phyloP scores from a whole-genome alignment of 2,113 vertebrate species.

The Pholis gunnellus region DNA sequence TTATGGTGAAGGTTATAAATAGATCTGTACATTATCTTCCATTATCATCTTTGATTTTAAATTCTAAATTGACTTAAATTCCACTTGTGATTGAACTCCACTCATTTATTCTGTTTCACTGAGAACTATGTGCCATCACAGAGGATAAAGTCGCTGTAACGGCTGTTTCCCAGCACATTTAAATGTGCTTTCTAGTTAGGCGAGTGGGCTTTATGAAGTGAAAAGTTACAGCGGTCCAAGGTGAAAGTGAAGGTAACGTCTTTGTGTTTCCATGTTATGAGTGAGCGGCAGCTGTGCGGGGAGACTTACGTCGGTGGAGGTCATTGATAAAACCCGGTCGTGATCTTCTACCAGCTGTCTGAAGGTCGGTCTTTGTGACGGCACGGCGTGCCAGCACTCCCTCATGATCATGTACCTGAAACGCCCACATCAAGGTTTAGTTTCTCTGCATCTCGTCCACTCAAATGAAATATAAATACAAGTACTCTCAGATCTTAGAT shows the following conservation, averaged over 20 bases:
- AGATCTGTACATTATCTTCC: not conserved
- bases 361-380: slow-evolving; percentile 96
- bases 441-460: not conserved
- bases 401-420: slow-evolving; percentile 98
- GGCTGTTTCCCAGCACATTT: not conserved
- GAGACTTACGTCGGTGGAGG: slow-evolving; percentile 91
- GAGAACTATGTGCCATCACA: not conserved
- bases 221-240: not conserved
- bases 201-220: not conserved
- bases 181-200: not conserved
- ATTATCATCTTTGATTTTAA: not conserved
- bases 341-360: slow-evolving; percentile 97
- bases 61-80: not conserved
- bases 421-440: not conserved
- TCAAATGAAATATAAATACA: not conserved
- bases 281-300: slow-evolving; percentile 8
- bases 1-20: not conserved
- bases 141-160: not conserved
- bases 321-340: slow-evolving; percentile 93
- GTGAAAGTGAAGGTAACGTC: not conserved
- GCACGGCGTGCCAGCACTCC: slow-evolving; percentile 96
- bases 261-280: not conserved
- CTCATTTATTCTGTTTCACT: not conserved
- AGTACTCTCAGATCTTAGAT: not conserved
- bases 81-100: too few species aligned